phyloP scores from a whole-genome alignment of 2,888 invertebrate genomes.

The Silvanus unidentatus region DNA sequence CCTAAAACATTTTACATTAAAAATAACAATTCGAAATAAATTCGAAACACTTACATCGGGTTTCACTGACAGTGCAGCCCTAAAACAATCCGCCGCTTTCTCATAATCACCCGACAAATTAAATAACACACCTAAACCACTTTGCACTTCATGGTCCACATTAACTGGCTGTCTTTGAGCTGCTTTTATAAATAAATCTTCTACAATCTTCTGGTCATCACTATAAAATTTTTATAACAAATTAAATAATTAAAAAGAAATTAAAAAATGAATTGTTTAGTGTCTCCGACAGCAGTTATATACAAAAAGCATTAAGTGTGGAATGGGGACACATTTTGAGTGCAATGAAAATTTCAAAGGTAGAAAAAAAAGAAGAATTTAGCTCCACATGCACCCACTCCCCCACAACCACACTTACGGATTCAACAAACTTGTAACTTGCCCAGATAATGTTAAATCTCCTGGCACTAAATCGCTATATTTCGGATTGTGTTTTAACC shows the following conservation, averaged over 20 bases:
- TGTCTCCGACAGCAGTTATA: too few relatives aligned
- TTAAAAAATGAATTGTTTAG: too few relatives aligned
- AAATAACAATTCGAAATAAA: not conserved
- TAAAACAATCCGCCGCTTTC: conserved; percentile 95
- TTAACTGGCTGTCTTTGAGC: conserved; percentile 68
- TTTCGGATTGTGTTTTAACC: conserved; percentile 74
- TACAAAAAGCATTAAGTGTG: too few relatives aligned
- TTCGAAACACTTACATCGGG: conserved; percentile 53
- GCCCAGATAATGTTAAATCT: conserved; percentile 48
- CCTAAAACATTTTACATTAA: conserved; percentile 48
- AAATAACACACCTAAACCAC: conserved; percentile 90
- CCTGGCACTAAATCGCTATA: conserved; percentile 67
- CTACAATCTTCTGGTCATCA: conserved; percentile 58
- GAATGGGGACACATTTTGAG: too few relatives aligned
- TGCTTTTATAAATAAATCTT: conserved; percentile 70
- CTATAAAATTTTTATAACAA: too few relatives aligned
- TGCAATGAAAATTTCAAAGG: too few relatives aligned
- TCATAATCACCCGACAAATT: conserved; percentile 91
- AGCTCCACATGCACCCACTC: not conserved
- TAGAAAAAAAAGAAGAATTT: too few relatives aligned
- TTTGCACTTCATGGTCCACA: conserved; percentile 87
- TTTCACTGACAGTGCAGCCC: conserved; percentile 76
- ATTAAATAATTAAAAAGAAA: too few relatives aligned
- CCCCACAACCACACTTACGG: conserved; percentile 41
- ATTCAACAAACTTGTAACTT: conserved; percentile 48